Conservation (phyloP, 2,888 invertebrate genomes). For the Drosophila algonquin region DNA sequence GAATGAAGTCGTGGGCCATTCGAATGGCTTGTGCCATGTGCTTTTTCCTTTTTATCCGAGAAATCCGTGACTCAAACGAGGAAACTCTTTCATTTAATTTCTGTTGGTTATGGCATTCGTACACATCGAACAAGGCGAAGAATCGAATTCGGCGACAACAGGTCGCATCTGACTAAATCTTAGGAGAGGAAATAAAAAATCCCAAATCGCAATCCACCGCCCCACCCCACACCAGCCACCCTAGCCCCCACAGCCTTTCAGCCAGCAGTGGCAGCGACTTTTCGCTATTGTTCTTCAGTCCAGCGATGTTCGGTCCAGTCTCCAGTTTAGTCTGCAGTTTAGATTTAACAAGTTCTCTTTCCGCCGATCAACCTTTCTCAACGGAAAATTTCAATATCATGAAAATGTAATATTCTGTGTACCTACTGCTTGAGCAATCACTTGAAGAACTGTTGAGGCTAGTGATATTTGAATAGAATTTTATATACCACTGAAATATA, state of each 20-base stretch:
- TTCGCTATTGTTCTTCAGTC: conserved; percentile 61
- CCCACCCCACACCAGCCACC: not conserved
- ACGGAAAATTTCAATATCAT: conserved; percentile 50
- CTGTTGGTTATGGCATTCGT: conserved; percentile 11
- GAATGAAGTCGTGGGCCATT: conserved; percentile 7
- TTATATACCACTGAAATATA: no score
- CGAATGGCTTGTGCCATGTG: conserved; percentile 17
- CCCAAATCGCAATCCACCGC: conserved; percentile 25
- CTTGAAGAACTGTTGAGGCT: no score
- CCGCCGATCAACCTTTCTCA: not conserved
- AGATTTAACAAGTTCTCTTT: conserved; percentile 14
- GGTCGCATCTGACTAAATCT: conserved; percentile 21
- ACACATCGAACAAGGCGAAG: conserved; percentile 18
- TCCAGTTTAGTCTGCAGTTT: conserved; percentile 4
- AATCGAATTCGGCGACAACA: conserved; percentile 22
- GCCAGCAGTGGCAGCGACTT: conserved; percentile 2
- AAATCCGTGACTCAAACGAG: conserved; percentile 54
- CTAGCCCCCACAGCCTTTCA: not conserved
- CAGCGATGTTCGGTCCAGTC: conserved; percentile 12
- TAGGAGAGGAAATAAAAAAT: conserved; percentile 14
- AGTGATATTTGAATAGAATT: no score
- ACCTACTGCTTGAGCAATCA: conserved; percentile 14
- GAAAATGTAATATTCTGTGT: conserved; percentile 50
- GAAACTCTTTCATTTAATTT: conserved; percentile 41
- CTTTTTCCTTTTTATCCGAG: conserved; percentile 15